Percentiles rank a stretch among this genome's conserved stretches.
phyloP scores from a whole-genome alignment of 2,113 vertebrate species.

The Leptobrachium ailaonicum region DNA sequence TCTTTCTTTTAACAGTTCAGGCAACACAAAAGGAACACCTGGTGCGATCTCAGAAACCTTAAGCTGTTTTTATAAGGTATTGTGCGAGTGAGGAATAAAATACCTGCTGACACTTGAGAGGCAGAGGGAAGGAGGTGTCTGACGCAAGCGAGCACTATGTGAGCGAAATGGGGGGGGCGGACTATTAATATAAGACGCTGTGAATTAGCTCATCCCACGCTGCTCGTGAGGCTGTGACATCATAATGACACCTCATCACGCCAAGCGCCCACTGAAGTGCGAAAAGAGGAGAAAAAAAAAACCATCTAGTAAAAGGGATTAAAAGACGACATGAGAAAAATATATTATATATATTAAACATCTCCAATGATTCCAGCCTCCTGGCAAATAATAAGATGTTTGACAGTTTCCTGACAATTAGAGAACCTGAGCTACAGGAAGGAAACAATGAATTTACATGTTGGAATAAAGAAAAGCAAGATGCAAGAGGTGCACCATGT shows the following conservation, averaged over 20 bases:
- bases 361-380: too few species aligned
- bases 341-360: too few species aligned
- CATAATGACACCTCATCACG: conserved; percentile 45
- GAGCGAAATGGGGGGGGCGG: conserved; percentile 36
- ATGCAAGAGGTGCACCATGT: too few species aligned
- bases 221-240: conserved; percentile 43
- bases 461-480: too few species aligned
- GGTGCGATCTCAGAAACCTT: conserved; percentile 36
- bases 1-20: conserved; percentile 1
- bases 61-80: conserved; percentile 45
- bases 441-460: too few species aligned
- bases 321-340: background rate
- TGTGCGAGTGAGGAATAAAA: conserved; percentile 46
- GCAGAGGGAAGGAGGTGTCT: conserved; percentile 28
- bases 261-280: conserved; percentile 27
- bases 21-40: conserved; percentile 40
- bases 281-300: background rate
- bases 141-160: conserved; percentile 37
- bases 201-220: conserved; percentile 48
- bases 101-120: conserved; percentile 47
- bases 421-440: too few species aligned
- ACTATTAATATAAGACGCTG: conserved; percentile 47
- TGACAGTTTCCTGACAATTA: too few species aligned
- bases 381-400: too few species aligned
- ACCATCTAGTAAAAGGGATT: background rate